These are phyloP conservation scores for Champsocephalus esox DNA, from an alignment of 2,797 vertebrate genomes.

Conservation along the genomic window DNA sequence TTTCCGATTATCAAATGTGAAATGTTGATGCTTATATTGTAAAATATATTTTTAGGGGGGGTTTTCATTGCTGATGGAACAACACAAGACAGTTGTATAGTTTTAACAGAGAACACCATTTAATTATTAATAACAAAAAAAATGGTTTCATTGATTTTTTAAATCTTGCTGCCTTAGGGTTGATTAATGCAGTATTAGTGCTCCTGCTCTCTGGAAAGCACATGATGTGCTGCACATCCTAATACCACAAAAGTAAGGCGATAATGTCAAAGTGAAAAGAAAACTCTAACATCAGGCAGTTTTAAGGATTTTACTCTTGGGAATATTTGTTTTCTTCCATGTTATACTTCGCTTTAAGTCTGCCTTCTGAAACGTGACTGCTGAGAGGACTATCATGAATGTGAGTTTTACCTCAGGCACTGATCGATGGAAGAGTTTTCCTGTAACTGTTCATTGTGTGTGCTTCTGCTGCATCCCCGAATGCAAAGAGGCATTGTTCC, in stretches of 20 bases:
- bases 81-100: not conserved
- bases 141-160: not conserved
- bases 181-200: constrained; percentile 2
- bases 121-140: not conserved
- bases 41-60: not conserved
- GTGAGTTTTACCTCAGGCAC: constrained; percentile 80
- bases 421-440: constrained; percentile 80
- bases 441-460: constrained; percentile 77
- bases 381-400: constrained; percentile 80
- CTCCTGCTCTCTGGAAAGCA: not conserved
- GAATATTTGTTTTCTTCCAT: constrained; percentile 73
- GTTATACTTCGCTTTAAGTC: constrained; percentile 64
- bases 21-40: not conserved
- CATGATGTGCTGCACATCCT: constrained; percentile 14
- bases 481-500: constrained; percentile 74
- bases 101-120: not conserved
- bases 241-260: constrained; percentile 30
- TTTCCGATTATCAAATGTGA: not conserved
- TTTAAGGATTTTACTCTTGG: constrained; percentile 53
- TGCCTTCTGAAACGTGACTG: constrained; percentile 72
- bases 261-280: constrained; percentile 49
- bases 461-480: constrained; percentile 67
- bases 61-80: not conserved
- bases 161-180: not conserved
- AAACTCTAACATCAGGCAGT: constrained; percentile 54